phyloP scores from a whole-genome alignment of 2,888 invertebrate genomes.

The Priocnemis perturbator region DNA sequence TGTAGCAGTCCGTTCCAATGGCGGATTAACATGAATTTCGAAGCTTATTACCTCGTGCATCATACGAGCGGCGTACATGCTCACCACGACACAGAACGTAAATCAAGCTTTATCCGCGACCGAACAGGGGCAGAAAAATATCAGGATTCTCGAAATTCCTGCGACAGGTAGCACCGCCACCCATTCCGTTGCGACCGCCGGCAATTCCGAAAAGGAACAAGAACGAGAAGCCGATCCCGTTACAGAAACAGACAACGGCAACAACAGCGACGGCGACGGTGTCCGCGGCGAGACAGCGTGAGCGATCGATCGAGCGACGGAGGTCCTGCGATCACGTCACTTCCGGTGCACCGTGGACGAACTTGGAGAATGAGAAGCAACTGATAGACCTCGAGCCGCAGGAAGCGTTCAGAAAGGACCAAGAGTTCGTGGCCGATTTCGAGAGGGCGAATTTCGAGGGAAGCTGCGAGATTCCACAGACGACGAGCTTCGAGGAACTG shows the following conservation, averaged over 20 bases:
- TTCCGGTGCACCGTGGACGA: constrained; percentile 54
- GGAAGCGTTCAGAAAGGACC: constrained; percentile 30
- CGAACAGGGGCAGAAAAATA: neutral
- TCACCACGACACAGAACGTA: too few species aligned
- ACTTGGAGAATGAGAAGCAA: constrained; percentile 52
- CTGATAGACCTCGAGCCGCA: constrained; percentile 60
- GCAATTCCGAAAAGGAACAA: constrained; percentile 76
- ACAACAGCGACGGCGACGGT: too few species aligned
- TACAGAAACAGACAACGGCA: constrained; percentile 23
- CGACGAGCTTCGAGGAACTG: constrained; percentile 60
- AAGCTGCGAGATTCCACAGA: constrained; percentile 44
- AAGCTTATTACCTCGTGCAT: too few species aligned
- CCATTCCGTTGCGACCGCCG: constrained; percentile 76
- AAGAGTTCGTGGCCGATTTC: constrained; percentile 49
- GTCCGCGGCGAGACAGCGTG: constrained; percentile 26
- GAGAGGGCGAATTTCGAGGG: constrained; percentile 52
- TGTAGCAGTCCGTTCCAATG: too few species aligned
- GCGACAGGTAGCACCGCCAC: constrained; percentile 72
- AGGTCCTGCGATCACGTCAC: constrained; percentile 58
- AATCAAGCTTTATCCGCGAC: neutral
- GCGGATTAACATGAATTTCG: too few species aligned
- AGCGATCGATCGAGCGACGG: constrained; percentile 28
- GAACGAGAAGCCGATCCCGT: constrained; percentile 67
- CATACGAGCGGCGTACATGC: too few species aligned
- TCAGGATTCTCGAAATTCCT: too few species aligned